Evolutionary conservation across 2,888 invertebrate species (phyloP), one percentile per base, ranked within the genome.

Genomic region (Brachyptera putata): DNA sequence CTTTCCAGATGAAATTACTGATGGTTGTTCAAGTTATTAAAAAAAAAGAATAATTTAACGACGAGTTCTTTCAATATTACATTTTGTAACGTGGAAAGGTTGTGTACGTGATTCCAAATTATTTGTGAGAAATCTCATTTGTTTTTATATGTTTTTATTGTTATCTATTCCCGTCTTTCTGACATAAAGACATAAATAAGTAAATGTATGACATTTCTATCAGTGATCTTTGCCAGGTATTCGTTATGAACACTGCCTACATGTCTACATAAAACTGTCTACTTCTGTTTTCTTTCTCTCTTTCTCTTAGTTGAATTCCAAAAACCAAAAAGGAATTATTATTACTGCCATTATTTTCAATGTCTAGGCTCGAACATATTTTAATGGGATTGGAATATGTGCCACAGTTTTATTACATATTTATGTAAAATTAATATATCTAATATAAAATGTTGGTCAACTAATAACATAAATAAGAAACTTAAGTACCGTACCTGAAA

Each of bases 141-240:
- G 43, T 21, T 43, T 39, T 43, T 43, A n/a, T n/a, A 43, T 43
- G 43, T 18, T 30, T n/a, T 43, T 43, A 43, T 43, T 43, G 43
- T 43, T 18, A 43, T 18, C 43, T 43, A 21, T 37, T 37, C 14
- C 39, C 39, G 39, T 14, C 39, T 37, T 13, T 16, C 4, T 4
- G 43, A 43, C 43, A 18, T 16, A 18, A 11, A 30, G 21, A 37
- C 11, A 43, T 43, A 43, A 43, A 43, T 43, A 43, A 43, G 16
- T 16, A 21, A 39, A 43, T 21, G 21, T 43, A 43, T 43, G 43
- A 43, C 14, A 18, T 5, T 43, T 43, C 43, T 43, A 43, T 43
- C 43, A 43, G 3, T 7, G 7, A 34, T 34, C 34, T 34, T n/a
- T n/a, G n/a, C n/a, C 30, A 30, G 30, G 11, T 30, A 5, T 30